Conservation (phyloP, 2,888 invertebrate species). For the Drosophila borborema region DNA sequence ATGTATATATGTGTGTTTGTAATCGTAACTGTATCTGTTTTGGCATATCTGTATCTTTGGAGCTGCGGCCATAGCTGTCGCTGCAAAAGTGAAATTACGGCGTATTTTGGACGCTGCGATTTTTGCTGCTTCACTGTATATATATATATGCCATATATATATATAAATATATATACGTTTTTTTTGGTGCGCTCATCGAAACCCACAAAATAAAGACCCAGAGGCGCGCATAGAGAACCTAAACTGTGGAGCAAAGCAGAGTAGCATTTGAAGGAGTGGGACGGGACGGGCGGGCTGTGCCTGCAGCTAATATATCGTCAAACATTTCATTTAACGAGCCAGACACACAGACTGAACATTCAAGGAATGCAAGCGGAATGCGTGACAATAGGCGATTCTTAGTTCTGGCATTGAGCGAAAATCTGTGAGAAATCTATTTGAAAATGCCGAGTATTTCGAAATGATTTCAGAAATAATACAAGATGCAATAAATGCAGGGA, state of each 20-base stretch:
- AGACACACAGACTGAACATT: conserved; percentile 50
- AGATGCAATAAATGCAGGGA: too few relatives aligned
- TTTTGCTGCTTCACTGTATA: background rate
- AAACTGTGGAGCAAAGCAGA: background rate
- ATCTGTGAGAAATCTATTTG: background rate
- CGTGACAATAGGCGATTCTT: conserved; percentile 15
- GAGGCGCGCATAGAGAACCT: conserved; percentile 1
- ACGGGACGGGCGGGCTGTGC: conserved; percentile 16
- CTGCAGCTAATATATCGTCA: conserved; percentile 79
- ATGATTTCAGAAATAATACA: too few relatives aligned
- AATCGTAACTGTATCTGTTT: conserved; percentile 16
- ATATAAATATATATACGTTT: background rate
- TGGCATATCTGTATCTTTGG: conserved; percentile 20
- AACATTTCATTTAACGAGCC: conserved; percentile 81
- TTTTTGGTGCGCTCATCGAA: conserved; percentile 39
- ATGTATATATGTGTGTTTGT: conserved; percentile 1
- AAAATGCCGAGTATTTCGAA: conserved; percentile 4
- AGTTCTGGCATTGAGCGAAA: background rate
- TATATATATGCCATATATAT: too few relatives aligned
- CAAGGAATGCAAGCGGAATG: conserved; percentile 53
- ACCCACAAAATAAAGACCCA: conserved; percentile 15
- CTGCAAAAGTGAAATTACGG: conserved; percentile 79
- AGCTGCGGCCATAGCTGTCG: conserved; percentile 39
- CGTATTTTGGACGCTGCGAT: conserved; percentile 53
- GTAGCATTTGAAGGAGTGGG: background rate